A percentile compares a stretch with the other conserved stretches of the same genome.
Evolutionary conservation across 2,888 invertebrate species (phyloP).

Genomic region (Drosophila meridiana): DNA sequence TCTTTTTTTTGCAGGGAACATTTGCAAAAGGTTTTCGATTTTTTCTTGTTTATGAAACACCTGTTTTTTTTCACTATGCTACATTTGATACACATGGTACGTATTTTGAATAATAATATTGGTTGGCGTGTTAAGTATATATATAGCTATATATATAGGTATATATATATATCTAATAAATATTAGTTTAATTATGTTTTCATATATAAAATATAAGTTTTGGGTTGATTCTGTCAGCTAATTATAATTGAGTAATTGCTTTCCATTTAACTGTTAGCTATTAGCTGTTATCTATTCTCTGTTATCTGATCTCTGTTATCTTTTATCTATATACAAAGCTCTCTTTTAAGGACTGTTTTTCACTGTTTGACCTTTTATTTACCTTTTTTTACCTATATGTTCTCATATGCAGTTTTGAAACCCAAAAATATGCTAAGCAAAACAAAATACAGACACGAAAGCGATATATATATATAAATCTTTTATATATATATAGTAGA

Average conservation of each 20-base stretch:
- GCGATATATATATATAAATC: slow-evolving; percentile 16
- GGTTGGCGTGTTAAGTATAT: slow-evolving; percentile 48
- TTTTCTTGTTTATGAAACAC: slow-evolving; percentile 74
- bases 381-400: slow-evolving; percentile 71
- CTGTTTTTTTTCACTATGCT: slow-evolving; percentile 61
- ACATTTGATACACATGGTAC: slow-evolving; percentile 57
- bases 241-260: slow-evolving; percentile 45
- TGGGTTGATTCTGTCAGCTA: slow-evolving; percentile 29
- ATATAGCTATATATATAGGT: slow-evolving; percentile 32
- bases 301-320: slow-evolving; percentile 26
- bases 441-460: slow-evolving; percentile 30
- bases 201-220: slow-evolving; percentile 60
- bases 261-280: neutral
- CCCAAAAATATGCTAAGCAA: slow-evolving; percentile 54
- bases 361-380: slow-evolving; percentile 16
- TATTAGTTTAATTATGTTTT: slow-evolving; percentile 42
- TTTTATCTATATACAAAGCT: slow-evolving; percentile 74
- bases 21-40: slow-evolving; percentile 23
- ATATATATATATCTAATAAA: slow-evolving; percentile 37
- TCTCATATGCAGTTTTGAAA: slow-evolving; percentile 78
- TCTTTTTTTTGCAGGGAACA: slow-evolving; percentile 1
- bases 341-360: slow-evolving; percentile 26
- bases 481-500: slow-evolving; percentile 11
- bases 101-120: slow-evolving; percentile 55
- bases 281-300: neutral